A percentile compares a stretch with the other conserved stretches of the same genome.
Conservation (phyloP, 1,140 invertebrate genomes). For the Agrilus planipennis region DNA sequence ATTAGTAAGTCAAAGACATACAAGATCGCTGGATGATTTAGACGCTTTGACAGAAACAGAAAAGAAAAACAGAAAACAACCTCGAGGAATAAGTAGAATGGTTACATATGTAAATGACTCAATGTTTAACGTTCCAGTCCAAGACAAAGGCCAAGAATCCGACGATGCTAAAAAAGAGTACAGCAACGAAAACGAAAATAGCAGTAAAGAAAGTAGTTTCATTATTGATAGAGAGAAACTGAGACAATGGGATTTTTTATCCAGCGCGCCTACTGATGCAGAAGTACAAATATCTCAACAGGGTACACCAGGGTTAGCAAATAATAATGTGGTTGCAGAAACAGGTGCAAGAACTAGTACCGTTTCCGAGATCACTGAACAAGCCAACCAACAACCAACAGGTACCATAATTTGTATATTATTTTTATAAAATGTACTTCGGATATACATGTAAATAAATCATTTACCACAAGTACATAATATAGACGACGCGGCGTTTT, state of each 20-base stretch:
- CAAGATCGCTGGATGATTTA: constrained; percentile 65
- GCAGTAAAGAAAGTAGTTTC: constrained; percentile 33
- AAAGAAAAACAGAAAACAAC: constrained; percentile 22
- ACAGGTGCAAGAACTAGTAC: constrained; percentile 32
- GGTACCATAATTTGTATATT: constrained; percentile 28
- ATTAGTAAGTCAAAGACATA: constrained; percentile 64
- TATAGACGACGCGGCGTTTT: no score
- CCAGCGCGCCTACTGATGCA: constrained; percentile 46
- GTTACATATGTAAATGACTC: constrained; percentile 65
- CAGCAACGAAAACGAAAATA: constrained; percentile 20
- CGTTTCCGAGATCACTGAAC: constrained; percentile 30
- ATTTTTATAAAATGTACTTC: no score
- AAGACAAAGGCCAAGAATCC: constrained; percentile 18
- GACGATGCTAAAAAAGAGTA: constrained; percentile 18
- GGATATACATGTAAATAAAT: no score
- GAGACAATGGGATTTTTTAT: constrained; percentile 77
- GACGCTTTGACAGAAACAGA: constrained; percentile 40
- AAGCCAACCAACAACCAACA: constrained; percentile 28
- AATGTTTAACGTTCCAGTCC: constrained; percentile 42
- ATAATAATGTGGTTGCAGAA: constrained; percentile 36
- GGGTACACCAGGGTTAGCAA: constrained; percentile 27
- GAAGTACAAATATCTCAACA: constrained; percentile 36
- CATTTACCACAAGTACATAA: no score
- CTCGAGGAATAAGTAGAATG: constrained; percentile 41
- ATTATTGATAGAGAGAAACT: constrained; percentile 75